These are phyloP conservation scores for Temnothorax unifasciatus DNA, from an alignment of 2,888 invertebrate species.

Conservation along the genomic window DNA sequence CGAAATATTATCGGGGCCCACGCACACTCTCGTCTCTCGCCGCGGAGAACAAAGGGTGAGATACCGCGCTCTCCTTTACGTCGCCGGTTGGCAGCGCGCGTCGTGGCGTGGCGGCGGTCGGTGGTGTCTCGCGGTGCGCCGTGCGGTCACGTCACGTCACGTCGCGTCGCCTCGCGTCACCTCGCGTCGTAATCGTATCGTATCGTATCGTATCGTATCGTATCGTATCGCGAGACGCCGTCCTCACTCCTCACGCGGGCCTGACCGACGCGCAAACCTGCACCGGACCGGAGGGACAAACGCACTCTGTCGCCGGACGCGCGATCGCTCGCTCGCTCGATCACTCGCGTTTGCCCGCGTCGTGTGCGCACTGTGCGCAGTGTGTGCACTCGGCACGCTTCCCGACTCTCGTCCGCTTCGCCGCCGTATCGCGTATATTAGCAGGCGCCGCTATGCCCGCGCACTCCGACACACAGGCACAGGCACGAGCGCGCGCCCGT, in stretches of 20 bases:
- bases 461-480: background rate
- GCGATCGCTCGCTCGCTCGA: background rate
- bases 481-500: background rate
- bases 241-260: too few relatives aligned
- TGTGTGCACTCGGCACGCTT: slow-evolving; percentile 53
- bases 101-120: slow-evolving; percentile 65
- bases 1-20: too few relatives aligned
- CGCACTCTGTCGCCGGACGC: background rate
- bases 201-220: slow-evolving; percentile 25
- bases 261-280: too few relatives aligned
- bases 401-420: slow-evolving; percentile 50
- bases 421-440: slow-evolving; percentile 51
- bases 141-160: slow-evolving; percentile 32
- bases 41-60: slow-evolving; percentile 77
- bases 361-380: slow-evolving; percentile 1
- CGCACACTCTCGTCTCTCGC: slow-evolving; percentile 24
- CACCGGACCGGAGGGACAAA: too few relatives aligned
- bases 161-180: slow-evolving; percentile 15
- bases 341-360: slow-evolving; percentile 17
- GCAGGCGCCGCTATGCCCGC: slow-evolving; percentile 41
- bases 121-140: slow-evolving; percentile 21
- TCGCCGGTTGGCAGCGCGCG: slow-evolving; percentile 77
- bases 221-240: slow-evolving; percentile 22
- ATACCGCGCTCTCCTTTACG: slow-evolving; percentile 56
- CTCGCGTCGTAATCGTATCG: background rate